phyloP scores from a whole-genome alignment of 2,888 invertebrate species.

The Camponotus fellah region DNA sequence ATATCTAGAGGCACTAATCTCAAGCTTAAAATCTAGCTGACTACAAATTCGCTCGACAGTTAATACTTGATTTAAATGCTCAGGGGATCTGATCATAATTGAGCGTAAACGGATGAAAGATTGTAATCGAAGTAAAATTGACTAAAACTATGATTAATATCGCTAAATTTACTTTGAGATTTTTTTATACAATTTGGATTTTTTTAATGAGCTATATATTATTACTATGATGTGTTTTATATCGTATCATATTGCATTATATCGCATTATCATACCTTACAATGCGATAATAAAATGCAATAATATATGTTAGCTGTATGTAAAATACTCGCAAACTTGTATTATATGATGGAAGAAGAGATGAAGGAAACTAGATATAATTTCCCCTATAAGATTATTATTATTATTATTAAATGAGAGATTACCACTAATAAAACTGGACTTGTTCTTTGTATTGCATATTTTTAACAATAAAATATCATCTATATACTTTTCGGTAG shows the following conservation, averaged over 20 bases:
- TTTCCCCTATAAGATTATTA: slow-evolving; percentile 23
- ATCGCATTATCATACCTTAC: slow-evolving; percentile 19
- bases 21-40: slow-evolving; percentile 82
- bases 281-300: slow-evolving; percentile 39
- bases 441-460: slow-evolving; percentile 10
- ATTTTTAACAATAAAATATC: slow-evolving; percentile 39
- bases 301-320: neutral
- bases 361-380: slow-evolving; percentile 31
- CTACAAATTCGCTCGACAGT: slow-evolving; percentile 76
- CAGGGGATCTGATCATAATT: slow-evolving; percentile 47
- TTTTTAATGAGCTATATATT: slow-evolving; percentile 51
- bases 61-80: slow-evolving; percentile 62
- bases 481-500: neutral
- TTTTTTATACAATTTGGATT: slow-evolving; percentile 36
- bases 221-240: slow-evolving; percentile 57
- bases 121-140: slow-evolving; percentile 62
- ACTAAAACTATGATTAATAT: slow-evolving; percentile 63
- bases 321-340: slow-evolving; percentile 34
- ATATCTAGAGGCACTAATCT: slow-evolving; percentile 84
- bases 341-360: slow-evolving; percentile 39
- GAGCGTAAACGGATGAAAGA: slow-evolving; percentile 61
- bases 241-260: slow-evolving; percentile 46
- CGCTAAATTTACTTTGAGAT: slow-evolving; percentile 60
- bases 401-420: slow-evolving; percentile 18
- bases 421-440: slow-evolving; percentile 41